phyloP scores from a whole-genome alignment of 2,113 vertebrate species.

The Ictalurus punctatus region DNA sequence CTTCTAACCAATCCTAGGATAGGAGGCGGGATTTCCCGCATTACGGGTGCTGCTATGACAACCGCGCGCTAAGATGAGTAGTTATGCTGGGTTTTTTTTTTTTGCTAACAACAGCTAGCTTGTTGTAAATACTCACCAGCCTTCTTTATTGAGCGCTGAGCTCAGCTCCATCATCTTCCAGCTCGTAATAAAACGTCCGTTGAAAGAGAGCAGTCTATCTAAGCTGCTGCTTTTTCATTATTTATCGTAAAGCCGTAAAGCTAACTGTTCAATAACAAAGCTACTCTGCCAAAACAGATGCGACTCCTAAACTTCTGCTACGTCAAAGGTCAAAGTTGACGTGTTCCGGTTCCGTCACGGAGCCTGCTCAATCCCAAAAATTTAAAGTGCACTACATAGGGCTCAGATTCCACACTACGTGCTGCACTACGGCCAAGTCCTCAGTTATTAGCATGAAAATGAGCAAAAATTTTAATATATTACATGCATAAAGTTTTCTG shows the following conservation, averaged over 20 bases:
- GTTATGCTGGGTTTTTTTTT: conserved; percentile 12
- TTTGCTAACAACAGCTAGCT: neutral
- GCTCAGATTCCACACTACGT: neutral
- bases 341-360: neutral
- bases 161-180: conserved; percentile 71
- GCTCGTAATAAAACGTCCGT: conserved; percentile 1
- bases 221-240: conserved; percentile 19
- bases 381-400: neutral
- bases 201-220: conserved; percentile 24
- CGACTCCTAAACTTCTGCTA: conserved; percentile 45
- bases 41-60: conserved; percentile 33
- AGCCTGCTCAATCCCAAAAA: neutral
- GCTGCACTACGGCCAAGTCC: neutral
- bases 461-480: neutral
- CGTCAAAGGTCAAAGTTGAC: conserved; percentile 56
- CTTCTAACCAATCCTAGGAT: neutral
- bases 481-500: neutral
- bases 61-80: conserved; percentile 54
- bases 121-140: conserved; percentile 72
- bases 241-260: conserved; percentile 2
- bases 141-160: conserved; percentile 70
- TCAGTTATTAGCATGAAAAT: neutral
- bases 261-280: neutral
- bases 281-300: conserved; percentile 36
- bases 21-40: conserved; percentile 5